A percentile compares a stretch with the other conserved stretches of the same genome.
Evolutionary conservation across 1,140 invertebrate genomes (phyloP).

Genomic region (Neelides sp.): DNA sequence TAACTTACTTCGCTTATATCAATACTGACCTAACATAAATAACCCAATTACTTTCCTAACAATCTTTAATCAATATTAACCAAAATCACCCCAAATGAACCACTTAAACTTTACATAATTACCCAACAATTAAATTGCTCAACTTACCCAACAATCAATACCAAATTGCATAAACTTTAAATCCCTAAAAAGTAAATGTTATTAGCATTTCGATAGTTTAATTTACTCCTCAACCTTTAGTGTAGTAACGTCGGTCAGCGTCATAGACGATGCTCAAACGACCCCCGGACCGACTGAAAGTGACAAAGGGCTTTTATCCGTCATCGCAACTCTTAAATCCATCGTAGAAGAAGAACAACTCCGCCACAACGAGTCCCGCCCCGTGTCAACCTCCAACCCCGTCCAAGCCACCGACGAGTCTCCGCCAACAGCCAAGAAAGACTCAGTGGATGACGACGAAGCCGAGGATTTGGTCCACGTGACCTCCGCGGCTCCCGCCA

Average conservation of each 20-base stretch:
- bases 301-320: conserved; percentile 17
- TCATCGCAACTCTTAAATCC: conserved; percentile 24
- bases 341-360: conserved; percentile 26
- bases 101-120: too few species aligned
- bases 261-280: neutral
- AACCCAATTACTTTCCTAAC: too few species aligned
- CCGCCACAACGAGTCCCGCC: conserved; percentile 5
- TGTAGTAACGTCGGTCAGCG: neutral
- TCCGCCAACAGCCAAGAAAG: conserved; percentile 5
- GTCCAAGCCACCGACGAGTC: conserved; percentile 10
- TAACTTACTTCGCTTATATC: too few species aligned
- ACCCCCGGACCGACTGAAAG: neutral
- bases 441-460: conserved; percentile 20
- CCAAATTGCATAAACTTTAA: too few species aligned
- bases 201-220: too few species aligned
- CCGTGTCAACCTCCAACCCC: neutral
- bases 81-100: too few species aligned
- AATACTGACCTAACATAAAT: too few species aligned
- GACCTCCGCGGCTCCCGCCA: neutral
- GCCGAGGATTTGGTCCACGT: conserved; percentile 11
- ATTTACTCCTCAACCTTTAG: too few species aligned
- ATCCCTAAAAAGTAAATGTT: too few species aligned
- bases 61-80: too few species aligned
- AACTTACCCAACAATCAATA: too few species aligned
- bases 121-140: too few species aligned